Evolutionary conservation across 2,888 invertebrate species (phyloP), one percentile per base, ranked within the genome.

Genomic region (Volucella inanis): DNA sequence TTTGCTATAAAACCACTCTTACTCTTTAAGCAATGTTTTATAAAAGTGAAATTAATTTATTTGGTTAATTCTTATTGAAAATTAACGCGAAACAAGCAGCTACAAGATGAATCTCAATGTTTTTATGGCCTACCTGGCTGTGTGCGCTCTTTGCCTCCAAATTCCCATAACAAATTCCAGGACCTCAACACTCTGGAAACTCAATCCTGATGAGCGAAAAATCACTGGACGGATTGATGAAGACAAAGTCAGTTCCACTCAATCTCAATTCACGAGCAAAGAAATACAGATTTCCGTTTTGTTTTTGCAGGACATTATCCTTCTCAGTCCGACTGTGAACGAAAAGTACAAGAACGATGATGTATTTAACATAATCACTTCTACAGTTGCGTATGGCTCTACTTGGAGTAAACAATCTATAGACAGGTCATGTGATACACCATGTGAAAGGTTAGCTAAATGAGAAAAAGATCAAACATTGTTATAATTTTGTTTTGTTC

Each of bases 171-270:
- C 95, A 87, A 97, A 97, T 92, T 96, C 97, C 47, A 94, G 96
- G 88, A 96, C 96, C 15, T 96, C 97, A 70, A 95, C 95, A 89
- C 93, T 96, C 90, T 97, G 97, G 97, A 95, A 95, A 92, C 92
- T 97, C 82, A 96, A 95, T 91, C 93, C 94, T 65, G 96, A 96
- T 89, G 95, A 95, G 90, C 96, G 95, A 70, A 95, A 95, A 92
- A 95, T 96, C 80, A 95, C 95, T 55, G 87, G 87, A 12, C 85
- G 85, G 18, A 62, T 68, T 15, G 87, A 87, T 8, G 87, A 88
- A 47, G 85, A 84, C n/a, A 86, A 87, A 72, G 87, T 87, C 71
- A 49, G 45, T 8, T n/a, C 14, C 8, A 18, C 9, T 15, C 10
- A 14, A 3, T 54, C 8, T 38, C 14, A 31, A 49, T 6, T 8